Conservation (phyloP, 2,797 vertebrate species). For the Hapalemur alaotrensis region DNA sequence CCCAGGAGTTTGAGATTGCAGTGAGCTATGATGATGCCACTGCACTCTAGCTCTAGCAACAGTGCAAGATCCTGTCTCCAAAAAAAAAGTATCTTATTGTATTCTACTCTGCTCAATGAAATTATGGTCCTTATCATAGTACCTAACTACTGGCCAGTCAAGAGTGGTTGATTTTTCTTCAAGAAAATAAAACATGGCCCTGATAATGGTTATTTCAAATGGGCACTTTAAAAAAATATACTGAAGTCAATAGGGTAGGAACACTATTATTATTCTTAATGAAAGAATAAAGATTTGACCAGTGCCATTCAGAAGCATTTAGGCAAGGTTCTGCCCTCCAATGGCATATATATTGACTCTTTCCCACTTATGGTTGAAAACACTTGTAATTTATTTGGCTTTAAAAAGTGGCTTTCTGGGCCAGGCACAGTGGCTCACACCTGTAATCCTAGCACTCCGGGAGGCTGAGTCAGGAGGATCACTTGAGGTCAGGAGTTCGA, state of each 20-base stretch:
- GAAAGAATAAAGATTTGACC: not conserved
- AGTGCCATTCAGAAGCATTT: not conserved
- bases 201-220: not conserved
- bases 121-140: not conserved
- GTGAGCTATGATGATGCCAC: too few species aligned
- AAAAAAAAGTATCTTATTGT: not conserved
- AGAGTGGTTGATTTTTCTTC: not conserved
- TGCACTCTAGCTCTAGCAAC: too few species aligned
- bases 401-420: not conserved
- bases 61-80: too few species aligned
- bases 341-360: not conserved
- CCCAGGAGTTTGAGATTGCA: too few species aligned
- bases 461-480: too few species aligned
- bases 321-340: not conserved
- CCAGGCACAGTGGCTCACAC: too few species aligned
- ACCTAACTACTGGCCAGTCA: not conserved
- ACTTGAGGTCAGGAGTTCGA: not conserved
- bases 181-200: not conserved
- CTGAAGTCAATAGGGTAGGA: not conserved
- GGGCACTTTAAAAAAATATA: not conserved
- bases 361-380: not conserved
- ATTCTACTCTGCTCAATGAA: not conserved
- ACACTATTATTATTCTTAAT: not conserved
- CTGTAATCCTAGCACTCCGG: too few species aligned
- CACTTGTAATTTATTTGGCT: not conserved